A percentile compares a stretch with the other conserved stretches of the same genome.
These are phyloP conservation scores for Calliopum simillimum DNA, from an alignment of 2,888 invertebrate species.

Conservation along the genomic window DNA sequence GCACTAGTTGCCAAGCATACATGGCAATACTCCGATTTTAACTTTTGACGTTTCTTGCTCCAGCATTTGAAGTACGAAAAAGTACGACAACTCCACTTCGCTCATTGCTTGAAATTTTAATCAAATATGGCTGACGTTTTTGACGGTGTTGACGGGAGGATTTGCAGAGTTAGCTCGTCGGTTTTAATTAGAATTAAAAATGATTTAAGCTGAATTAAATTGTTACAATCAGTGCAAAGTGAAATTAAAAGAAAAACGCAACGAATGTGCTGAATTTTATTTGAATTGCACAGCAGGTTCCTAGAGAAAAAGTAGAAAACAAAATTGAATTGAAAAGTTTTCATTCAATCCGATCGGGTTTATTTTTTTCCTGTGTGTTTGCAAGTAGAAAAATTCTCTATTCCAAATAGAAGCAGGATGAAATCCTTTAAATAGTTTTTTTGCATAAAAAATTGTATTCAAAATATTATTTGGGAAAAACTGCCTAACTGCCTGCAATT, in stretches of 20 bases:
- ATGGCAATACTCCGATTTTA: too few species aligned
- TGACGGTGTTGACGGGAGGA: constrained; percentile 28
- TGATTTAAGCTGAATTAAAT: constrained; percentile 23
- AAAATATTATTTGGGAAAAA: background rate
- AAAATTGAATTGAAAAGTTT: background rate
- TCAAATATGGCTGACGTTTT: constrained; percentile 35
- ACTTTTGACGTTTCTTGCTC: constrained; percentile 19
- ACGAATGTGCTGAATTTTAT: background rate
- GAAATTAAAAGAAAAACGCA: background rate
- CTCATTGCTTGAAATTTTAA: constrained; percentile 1
- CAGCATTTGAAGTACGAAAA: constrained; percentile 7
- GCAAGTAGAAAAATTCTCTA: constrained; percentile 30
- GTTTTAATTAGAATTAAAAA: constrained; percentile 21
- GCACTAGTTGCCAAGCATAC: too few species aligned
- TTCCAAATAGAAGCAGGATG: constrained; percentile 14
- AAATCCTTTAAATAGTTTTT: background rate
- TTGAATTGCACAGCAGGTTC: constrained; percentile 4
- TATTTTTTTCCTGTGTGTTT: constrained; percentile 4
- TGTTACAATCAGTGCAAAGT: background rate
- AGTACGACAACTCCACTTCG: constrained; percentile 23
- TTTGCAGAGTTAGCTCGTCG: constrained; percentile 1
- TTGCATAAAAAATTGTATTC: background rate
- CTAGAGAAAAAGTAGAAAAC: background rate
- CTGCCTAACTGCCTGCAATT: background rate
- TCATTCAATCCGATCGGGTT: background rate